These are phyloP conservation scores for Porites australiensis DNA, from an alignment of 64 coral and sea anemone species.

Conservation along the genomic window DNA sequence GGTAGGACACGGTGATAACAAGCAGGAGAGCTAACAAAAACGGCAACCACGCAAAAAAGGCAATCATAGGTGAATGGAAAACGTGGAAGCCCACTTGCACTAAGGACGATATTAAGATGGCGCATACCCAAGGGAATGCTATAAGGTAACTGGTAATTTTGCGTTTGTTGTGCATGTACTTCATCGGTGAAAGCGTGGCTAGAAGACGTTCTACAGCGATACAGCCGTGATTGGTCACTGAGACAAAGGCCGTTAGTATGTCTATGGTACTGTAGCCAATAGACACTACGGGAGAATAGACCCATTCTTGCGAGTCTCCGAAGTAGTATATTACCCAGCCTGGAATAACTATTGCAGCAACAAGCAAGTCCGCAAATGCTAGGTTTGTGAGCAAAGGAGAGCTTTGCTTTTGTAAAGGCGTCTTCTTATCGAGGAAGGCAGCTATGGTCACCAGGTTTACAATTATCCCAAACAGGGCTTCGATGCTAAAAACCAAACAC, in stretches of 20 bases:
- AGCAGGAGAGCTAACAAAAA: neutral
- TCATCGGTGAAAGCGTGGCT: conserved; percentile 39
- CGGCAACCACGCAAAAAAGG: conserved; percentile 48
- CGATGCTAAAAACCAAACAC: conserved; percentile 60
- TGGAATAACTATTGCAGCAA: neutral
- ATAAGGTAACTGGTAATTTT: neutral
- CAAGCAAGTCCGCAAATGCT: conserved; percentile 53
- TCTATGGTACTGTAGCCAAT: conserved; percentile 26
- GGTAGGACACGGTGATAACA: neutral
- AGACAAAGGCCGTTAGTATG: conserved; percentile 16
- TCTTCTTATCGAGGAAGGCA: conserved; percentile 6
- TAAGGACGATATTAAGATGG: neutral
- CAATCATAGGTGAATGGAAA: neutral
- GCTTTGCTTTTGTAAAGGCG: neutral
- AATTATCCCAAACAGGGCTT: neutral
- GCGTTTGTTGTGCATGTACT: neutral
- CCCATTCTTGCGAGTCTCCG: neutral
- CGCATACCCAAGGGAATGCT: neutral
- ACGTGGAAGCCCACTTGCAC: neutral
- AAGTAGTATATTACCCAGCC: conserved; percentile 50
- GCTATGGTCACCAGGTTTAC: conserved; percentile 3
- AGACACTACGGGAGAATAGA: neutral
- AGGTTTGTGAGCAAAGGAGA: conserved; percentile 49
- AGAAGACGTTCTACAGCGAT: conserved; percentile 65
- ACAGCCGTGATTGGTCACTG: conserved; percentile 30